Base-by-base conservation (phyloP, 2,113 vertebrate genomes). In the Menidia beryllina region DNA sequence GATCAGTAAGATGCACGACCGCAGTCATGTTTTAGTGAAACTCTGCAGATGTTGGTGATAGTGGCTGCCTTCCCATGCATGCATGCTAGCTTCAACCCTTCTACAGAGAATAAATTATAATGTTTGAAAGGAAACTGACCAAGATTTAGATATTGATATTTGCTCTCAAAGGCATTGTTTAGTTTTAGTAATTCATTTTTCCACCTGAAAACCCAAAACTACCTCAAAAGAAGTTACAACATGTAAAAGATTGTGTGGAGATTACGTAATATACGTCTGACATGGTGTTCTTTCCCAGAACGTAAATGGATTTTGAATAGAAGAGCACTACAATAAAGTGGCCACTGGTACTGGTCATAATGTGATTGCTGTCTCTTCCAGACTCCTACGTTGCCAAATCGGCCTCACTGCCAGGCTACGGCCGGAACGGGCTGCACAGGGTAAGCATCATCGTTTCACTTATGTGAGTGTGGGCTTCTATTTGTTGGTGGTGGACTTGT, bases 301-400 rank as follows among this genome's bases (percentile, higher is more conserved):
- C 10, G 34, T 8, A 41, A 58, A 30, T 59, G 34, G 34, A 17
- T 45, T 45, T 30, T 30, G 19, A 54, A n/a, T 4, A 13, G 15
- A 19, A 56, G 49, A 30, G 43, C 4, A 41, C 9, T 25, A 51
- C 7, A 57, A n/a, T 36, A 39, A 27, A 47, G 27, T 61, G 48
- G 15, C 24, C 15, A 12, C 20, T 47, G 51, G 14, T 4, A 4
- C 41, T 27, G 54, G 56, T 72, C 3, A 21, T 55, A 69, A 20
- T 34, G 12, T 14, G 48, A 50, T 75, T 59, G 19, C 86, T 81
- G 88, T 36, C 70, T 77, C 39, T 69, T 72, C 80, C 90, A 98
- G 97, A 98, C 88, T 95, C 95, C 0, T 95, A 95, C 77, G 93
- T 96, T 82, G 94, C 96, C 4, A 98, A 98, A 86, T 97, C 97